These are phyloP conservation scores for Eulithis testata DNA, from an alignment of 2,888 invertebrate genomes.

Conservation along the genomic window DNA sequence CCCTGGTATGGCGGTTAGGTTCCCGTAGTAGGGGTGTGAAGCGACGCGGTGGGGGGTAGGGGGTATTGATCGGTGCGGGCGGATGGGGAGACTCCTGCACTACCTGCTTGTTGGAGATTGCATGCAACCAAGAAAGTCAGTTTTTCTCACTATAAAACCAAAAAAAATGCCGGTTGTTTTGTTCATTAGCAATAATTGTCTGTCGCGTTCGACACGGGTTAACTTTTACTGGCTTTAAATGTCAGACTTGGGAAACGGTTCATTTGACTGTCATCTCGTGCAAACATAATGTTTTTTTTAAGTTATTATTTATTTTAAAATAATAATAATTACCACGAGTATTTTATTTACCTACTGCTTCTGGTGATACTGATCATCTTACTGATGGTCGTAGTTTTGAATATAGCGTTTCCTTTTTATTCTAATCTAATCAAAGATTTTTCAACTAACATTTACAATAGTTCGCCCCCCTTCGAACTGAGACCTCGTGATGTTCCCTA, in stretches of 20 bases:
- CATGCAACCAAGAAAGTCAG: conserved; percentile 65
- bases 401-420: too few species aligned
- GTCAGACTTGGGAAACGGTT: conserved; percentile 1
- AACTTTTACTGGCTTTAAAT: conserved; percentile 4
- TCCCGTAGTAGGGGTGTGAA: conserved; percentile 37
- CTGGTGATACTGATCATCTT: too few species aligned
- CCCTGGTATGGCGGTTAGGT: conserved; percentile 24
- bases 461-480: too few species aligned
- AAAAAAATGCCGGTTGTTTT: conserved; percentile 11
- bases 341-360: too few species aligned
- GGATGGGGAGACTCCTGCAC: conserved; percentile 59
- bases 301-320: not conserved
- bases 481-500: too few species aligned
- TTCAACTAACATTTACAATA: too few species aligned
- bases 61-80: conserved; percentile 67
- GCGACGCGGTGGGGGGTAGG: conserved; percentile 42
- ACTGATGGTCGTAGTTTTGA: too few species aligned
- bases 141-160: conserved; percentile 42
- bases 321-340: not conserved
- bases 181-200: conserved; percentile 5
- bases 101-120: conserved; percentile 59
- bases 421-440: too few species aligned
- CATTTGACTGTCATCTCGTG: not conserved
- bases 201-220: conserved; percentile 5
- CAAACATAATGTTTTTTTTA: too few species aligned